A percentile compares a stretch with the other conserved stretches of the same genome.
These are phyloP conservation scores for Andrena dorsata DNA, from an alignment of 2,888 invertebrate species.

Conservation along the genomic window DNA sequence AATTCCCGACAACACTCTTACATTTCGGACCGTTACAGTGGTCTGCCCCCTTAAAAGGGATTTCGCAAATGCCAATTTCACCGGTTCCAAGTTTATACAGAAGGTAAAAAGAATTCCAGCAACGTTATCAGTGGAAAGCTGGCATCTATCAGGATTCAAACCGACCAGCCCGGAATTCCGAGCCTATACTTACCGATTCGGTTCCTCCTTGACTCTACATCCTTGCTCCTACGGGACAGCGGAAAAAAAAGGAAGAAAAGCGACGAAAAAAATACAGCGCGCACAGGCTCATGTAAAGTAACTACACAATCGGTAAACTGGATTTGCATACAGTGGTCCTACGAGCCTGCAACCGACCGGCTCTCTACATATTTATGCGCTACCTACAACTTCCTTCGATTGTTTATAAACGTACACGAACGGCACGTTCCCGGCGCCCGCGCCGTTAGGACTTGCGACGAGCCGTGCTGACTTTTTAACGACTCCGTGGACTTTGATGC, in stretches of 20 bases:
- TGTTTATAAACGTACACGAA: constrained; percentile 73
- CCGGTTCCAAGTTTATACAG: too few relatives aligned
- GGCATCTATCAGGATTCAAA: too few relatives aligned
- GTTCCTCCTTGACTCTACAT: constrained; percentile 9
- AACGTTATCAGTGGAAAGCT: too few relatives aligned
- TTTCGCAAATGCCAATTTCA: neutral
- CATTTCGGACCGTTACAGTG: too few relatives aligned
- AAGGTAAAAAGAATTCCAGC: too few relatives aligned
- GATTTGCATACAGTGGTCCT: constrained; percentile 79
- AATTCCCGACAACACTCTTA: too few relatives aligned
- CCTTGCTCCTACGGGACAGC: constrained; percentile 3
- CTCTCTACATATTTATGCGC: constrained; percentile 81
- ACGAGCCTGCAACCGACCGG: constrained; percentile 45
- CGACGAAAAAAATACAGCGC: constrained; percentile 58
- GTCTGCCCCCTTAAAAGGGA: neutral
- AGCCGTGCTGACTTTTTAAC: neutral
- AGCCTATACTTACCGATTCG: too few relatives aligned
- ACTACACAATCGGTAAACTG: constrained; percentile 36
- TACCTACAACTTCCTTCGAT: constrained; percentile 82
- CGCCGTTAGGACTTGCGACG: constrained; percentile 13
- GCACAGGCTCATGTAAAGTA: constrained; percentile 63
- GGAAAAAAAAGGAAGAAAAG: constrained; percentile 2
- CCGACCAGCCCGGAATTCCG: too few relatives aligned
- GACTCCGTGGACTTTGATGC: neutral
- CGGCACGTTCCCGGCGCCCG: neutral